A percentile compares a stretch with the other conserved stretches of the same genome.
Conservation (phyloP, 2,113 vertebrate species). For the Plecturocebus donacophilus region DNA sequence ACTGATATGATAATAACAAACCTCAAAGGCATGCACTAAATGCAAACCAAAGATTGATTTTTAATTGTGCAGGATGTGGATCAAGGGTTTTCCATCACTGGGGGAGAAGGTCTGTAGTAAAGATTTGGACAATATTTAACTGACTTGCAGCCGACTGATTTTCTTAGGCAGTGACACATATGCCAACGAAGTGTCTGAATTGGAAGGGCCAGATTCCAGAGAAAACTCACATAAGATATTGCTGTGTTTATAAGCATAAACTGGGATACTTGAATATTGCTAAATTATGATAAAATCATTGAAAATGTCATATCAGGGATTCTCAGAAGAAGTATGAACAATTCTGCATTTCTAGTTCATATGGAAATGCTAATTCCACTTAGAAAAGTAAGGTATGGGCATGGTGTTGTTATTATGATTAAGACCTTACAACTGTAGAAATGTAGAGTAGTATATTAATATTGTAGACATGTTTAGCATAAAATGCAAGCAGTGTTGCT, state of each 20-base stretch:
- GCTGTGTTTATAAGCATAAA: background rate
- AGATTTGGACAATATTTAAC: slow-evolving; percentile 26
- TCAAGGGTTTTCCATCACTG: background rate
- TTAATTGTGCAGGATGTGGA: background rate
- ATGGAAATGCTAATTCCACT: slow-evolving; percentile 65
- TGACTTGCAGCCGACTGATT: background rate
- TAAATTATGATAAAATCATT: slow-evolving; percentile 61
- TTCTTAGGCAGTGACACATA: slow-evolving; percentile 11
- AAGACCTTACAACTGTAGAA: slow-evolving; percentile 49
- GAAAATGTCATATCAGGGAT: slow-evolving; percentile 15
- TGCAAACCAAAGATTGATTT: background rate
- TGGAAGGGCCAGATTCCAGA: slow-evolving; percentile 9
- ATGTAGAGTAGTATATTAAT: slow-evolving; percentile 53
- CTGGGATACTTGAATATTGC: slow-evolving; percentile 30
- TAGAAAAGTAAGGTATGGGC: slow-evolving; percentile 42
- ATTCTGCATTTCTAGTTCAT: slow-evolving; percentile 52
- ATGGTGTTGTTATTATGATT: slow-evolving; percentile 59
- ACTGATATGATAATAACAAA: background rate
- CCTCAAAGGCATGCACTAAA: background rate
- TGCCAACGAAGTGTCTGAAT: slow-evolving; percentile 39
- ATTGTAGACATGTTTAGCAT: slow-evolving; percentile 59
- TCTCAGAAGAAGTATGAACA: slow-evolving; percentile 46
- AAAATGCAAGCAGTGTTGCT: slow-evolving; percentile 38
- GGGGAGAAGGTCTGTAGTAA: background rate
- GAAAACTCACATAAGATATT: background rate